Evolutionary conservation across 2,113 vertebrate species (phyloP).

Genomic region (Cottus gobio): DNA sequence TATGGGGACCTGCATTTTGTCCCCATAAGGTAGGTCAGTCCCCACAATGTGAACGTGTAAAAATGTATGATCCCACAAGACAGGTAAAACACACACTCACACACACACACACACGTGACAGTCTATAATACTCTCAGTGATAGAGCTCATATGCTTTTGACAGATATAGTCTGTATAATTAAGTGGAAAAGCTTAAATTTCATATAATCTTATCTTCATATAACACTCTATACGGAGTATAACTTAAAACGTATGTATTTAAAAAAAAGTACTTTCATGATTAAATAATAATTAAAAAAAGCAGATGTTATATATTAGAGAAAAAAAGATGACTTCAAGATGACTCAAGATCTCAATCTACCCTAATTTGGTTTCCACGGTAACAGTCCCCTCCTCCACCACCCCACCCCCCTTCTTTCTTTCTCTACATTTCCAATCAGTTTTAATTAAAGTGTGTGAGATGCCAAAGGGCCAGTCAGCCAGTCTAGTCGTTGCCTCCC

Average conservation of each 20-base stretch:
- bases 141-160: not conserved
- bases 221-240: not conserved
- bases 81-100: not conserved
- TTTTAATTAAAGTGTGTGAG: constrained; percentile 80
- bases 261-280: not conserved
- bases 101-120: too few species aligned
- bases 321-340: too few species aligned
- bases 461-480: constrained; percentile 74
- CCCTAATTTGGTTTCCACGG: constrained; percentile 66
- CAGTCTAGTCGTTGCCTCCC: constrained; percentile 39
- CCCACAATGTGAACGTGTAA: not conserved
- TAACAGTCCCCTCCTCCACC: constrained; percentile 49
- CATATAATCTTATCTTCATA: not conserved
- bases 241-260: not conserved
- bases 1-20: not conserved
- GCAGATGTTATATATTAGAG: too few species aligned
- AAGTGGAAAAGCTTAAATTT: not conserved
- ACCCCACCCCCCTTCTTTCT: not conserved
- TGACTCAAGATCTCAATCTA: constrained; percentile 40
- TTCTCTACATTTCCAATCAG: constrained; percentile 57
- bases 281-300: too few species aligned
- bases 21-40: not conserved
- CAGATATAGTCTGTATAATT: not conserved
- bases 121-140: not conserved
- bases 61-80: not conserved